These are phyloP conservation scores for Erynnis tages DNA, from an alignment of 2,888 invertebrate species.

Conservation along the genomic window DNA sequence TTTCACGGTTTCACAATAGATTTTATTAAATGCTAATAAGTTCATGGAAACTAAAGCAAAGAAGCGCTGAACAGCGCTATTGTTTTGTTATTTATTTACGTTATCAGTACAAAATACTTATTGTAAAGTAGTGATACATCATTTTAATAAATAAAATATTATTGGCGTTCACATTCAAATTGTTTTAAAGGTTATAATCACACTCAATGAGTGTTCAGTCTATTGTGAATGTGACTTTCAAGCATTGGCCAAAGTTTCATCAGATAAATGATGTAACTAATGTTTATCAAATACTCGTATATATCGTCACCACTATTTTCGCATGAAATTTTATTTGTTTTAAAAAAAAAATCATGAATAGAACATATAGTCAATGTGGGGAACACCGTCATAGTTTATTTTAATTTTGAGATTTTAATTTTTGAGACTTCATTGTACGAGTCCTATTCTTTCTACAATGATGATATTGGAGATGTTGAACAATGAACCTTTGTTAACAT, in stretches of 20 bases:
- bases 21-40: not conserved
- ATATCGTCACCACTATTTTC: constrained; percentile 6
- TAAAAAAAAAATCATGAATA: not conserved
- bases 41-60: not conserved
- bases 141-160: not conserved
- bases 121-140: not conserved
- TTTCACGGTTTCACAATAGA: not conserved
- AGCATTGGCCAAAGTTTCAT: constrained; percentile 21
- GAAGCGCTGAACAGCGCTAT: not conserved
- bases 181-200: constrained; percentile 9
- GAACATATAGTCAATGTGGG: too few species aligned
- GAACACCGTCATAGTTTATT: too few species aligned
- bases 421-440: too few species aligned
- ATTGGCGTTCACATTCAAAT: not conserved
- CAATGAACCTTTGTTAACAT: too few species aligned
- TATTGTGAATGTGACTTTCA: constrained; percentile 22
- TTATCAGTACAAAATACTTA: not conserved
- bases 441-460: too few species aligned
- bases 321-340: constrained; percentile 4
- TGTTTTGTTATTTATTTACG: constrained; percentile 6
- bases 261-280: constrained; percentile 25
- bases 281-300: constrained; percentile 17
- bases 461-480: too few species aligned
- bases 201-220: constrained; percentile 2
- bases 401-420: too few species aligned